These are phyloP conservation scores for Plectropomus leopardus DNA, from an alignment of 2,113 vertebrate genomes.

Conservation along the genomic window DNA sequence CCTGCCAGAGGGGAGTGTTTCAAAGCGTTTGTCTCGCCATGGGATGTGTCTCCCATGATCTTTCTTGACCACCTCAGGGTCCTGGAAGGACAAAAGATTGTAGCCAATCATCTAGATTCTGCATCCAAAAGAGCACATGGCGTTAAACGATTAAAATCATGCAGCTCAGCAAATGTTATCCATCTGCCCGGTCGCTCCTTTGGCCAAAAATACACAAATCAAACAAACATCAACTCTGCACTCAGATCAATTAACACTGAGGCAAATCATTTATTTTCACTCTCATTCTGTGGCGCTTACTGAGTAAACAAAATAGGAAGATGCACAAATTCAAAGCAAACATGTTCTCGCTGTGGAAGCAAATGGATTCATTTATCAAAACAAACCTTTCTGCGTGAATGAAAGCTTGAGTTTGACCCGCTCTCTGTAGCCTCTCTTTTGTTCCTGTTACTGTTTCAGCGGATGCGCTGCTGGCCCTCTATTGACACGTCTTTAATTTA, in stretches of 20 bases:
- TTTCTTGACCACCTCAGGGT: too few relatives aligned
- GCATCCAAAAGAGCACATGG: neutral
- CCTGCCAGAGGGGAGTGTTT: too few relatives aligned
- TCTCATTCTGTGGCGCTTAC: neutral
- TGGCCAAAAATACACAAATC: neutral
- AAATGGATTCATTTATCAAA: conserved; percentile 19
- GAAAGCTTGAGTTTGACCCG: neutral
- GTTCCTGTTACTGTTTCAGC: neutral
- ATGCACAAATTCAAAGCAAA: conserved; percentile 1
- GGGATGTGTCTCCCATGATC: too few relatives aligned
- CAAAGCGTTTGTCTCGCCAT: too few relatives aligned
- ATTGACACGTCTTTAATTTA: conserved; percentile 25
- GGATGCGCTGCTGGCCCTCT: neutral
- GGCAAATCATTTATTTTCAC: neutral
- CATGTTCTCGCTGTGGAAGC: neutral
- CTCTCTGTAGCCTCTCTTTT: conserved; percentile 17
- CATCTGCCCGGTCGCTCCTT: neutral
- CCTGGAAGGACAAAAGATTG: too few relatives aligned
- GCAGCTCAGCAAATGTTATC: neutral
- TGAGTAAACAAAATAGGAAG: neutral
- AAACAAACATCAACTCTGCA: neutral
- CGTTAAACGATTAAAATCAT: neutral
- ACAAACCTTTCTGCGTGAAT: neutral
- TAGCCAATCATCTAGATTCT: neutral
- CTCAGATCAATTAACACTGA: conserved; percentile 17